These are phyloP conservation scores for Hyla sarda DNA, from an alignment of 2,113 vertebrate genomes.

Conservation along the genomic window DNA sequence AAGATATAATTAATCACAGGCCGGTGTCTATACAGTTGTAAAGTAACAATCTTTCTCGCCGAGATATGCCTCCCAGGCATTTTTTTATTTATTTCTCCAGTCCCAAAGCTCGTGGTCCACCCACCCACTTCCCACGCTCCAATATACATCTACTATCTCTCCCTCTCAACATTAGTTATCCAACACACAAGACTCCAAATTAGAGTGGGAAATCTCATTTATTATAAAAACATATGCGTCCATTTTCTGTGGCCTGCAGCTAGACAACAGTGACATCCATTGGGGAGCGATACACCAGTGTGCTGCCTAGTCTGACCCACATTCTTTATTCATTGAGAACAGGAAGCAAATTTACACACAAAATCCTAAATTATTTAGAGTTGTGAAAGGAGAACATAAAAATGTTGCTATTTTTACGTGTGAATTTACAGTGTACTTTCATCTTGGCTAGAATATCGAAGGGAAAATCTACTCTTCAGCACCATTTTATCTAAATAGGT, in stretches of 20 bases:
- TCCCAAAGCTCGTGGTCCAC: constrained; percentile 33
- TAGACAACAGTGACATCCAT: not conserved
- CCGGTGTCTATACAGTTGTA: constrained; percentile 1
- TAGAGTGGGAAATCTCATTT: not conserved
- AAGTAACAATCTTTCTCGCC: constrained; percentile 37
- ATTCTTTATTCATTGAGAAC: not conserved
- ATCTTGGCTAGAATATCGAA: no score
- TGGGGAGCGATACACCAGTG: not conserved
- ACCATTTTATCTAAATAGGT: no score
- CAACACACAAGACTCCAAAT: not conserved
- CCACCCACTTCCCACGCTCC: constrained; percentile 40
- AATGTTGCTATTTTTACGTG: no score
- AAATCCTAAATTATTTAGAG: no score
- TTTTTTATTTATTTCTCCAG: constrained; percentile 50
- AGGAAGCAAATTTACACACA: no score
- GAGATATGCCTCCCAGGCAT: not conserved
- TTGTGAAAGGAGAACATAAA: no score
- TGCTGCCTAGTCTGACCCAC: not conserved
- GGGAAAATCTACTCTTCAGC: no score
- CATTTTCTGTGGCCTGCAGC: constrained; percentile 1
- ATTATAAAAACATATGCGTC: not conserved
- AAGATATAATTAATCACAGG: constrained; percentile 59
- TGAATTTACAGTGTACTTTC: no score
- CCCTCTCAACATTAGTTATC: constrained; percentile 25
- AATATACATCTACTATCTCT: not conserved